A percentile compares a stretch with the other conserved stretches of the same genome.
Conservation (phyloP, 2,888 invertebrate genomes). For the Horisme vitalbata region DNA sequence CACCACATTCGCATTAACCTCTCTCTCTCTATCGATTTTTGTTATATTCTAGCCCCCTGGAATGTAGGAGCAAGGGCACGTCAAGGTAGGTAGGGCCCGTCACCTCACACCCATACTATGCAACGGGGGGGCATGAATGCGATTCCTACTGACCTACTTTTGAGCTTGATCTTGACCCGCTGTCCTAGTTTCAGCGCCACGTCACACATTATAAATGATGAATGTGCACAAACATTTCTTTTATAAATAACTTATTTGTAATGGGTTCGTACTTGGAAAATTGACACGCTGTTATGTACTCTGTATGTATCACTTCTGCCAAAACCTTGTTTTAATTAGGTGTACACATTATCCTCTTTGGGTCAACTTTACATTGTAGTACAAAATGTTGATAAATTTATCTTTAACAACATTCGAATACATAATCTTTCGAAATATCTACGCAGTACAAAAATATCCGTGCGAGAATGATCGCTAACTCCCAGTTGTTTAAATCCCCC, state of each 20-base stretch:
- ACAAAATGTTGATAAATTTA: conserved; percentile 7
- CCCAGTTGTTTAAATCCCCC: conserved; percentile 62
- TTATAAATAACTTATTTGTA: conserved; percentile 4
- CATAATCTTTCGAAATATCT: conserved; percentile 19
- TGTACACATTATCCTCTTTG: too few relatives aligned
- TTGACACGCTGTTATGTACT: too few relatives aligned
- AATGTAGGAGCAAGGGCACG: conserved; percentile 45
- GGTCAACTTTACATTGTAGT: too few relatives aligned
- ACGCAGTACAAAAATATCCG: conserved; percentile 56
- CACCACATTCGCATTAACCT: too few relatives aligned
- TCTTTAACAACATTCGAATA: conserved; percentile 16
- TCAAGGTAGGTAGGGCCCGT: conserved; percentile 32
- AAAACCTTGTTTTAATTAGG: too few relatives aligned
- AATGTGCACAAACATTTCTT: conserved; percentile 16
- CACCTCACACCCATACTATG: conserved; percentile 32
- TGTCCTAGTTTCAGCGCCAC: conserved; percentile 33
- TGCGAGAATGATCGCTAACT: conserved; percentile 52
- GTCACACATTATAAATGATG: conserved; percentile 28
- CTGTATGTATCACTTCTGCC: too few relatives aligned
- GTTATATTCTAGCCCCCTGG: conserved; percentile 11
- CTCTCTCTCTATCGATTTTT: background rate
- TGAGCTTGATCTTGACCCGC: conserved; percentile 65
- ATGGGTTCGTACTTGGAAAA: conserved; percentile 3
- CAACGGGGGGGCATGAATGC: conserved; percentile 48
- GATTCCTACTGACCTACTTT: conserved; percentile 66